Conservation (phyloP, 2,888 invertebrate species). For the Troides aeacus region DNA sequence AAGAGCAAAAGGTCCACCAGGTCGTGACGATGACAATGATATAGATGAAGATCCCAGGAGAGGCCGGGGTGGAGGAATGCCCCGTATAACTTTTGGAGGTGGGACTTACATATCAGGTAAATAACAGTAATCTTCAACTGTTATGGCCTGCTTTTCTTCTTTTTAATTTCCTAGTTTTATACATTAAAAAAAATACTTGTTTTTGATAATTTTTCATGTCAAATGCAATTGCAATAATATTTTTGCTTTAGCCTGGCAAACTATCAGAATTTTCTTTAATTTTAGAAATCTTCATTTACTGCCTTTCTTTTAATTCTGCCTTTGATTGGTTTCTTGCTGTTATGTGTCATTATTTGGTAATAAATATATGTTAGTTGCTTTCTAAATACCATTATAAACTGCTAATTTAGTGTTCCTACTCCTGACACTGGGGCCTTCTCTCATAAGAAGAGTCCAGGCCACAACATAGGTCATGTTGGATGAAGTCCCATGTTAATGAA, state of each 20-base stretch:
- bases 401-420: too few species aligned
- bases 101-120: constrained; percentile 73
- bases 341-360: too few species aligned
- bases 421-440: too few species aligned
- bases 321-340: too few species aligned
- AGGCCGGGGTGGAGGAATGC: constrained; percentile 78
- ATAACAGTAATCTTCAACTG: constrained; percentile 6
- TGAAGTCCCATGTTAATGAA: too few species aligned
- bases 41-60: constrained; percentile 88
- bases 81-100: constrained; percentile 65
- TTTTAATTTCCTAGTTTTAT: background rate
- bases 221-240: background rate
- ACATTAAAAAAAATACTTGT: background rate
- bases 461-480: too few species aligned
- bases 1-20: constrained; percentile 90
- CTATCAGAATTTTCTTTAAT: background rate
- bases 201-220: constrained; percentile 7
- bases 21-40: constrained; percentile 92
- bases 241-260: background rate
- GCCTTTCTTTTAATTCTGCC: too few species aligned
- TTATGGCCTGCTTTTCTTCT: constrained; percentile 6
- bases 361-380: too few species aligned
- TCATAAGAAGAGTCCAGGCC: too few species aligned
- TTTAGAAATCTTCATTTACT: background rate
- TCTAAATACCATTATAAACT: too few species aligned